Base-by-base conservation (phyloP, 2,888 invertebrate genomes). In the Drosophila kambysellisi region DNA sequence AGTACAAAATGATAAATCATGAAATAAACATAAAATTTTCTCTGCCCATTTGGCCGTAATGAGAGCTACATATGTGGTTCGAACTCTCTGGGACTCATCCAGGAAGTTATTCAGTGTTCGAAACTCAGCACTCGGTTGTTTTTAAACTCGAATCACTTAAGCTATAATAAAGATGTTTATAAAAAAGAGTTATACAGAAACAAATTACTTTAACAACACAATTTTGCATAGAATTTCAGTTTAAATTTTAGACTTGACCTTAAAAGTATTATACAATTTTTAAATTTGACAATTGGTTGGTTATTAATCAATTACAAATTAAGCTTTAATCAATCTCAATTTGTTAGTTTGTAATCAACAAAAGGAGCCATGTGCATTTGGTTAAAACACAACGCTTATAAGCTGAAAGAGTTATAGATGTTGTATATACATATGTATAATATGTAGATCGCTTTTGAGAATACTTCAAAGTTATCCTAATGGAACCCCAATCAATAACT, bases 131-230 rank as follows among this genome's bases (percentile, higher is more conserved):
- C 80, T 87, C 90, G 82, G 87, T 87, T 76, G 87, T 87, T 73
- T 89, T 87, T 77, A 87, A 87, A 90, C 90, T 89, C 78, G 87
- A 87, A 90, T 87, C 87, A 90, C 89, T 87, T 87, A 87, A 62
- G 87, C 87, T 87, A 87, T 89, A 87, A 87, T 89, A 80, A 79
- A 86, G 64, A 89, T 89, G 75, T 79, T 76, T 72, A 75, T 84
- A 76, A 78, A 77, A 87, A 82, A 88, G 77, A 89, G 88, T 80
- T 83, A 76, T 85, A 84, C 84, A 76, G 79, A 80, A 83, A 80
- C 75, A 71, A 88, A 89, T 89, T 85, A 85, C 85, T 89, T 85
- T 57, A 57, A 67, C 69, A 81, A 73, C 70, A 83, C 64, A 83
- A 70, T 88, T 79, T 77, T 52, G 52, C 61, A 61, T 59, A 56